Evolutionary conservation across 2,888 invertebrate species (phyloP), one percentile per base, ranked within the genome.

Genomic region (Thecocarcelia acutangulata): DNA sequence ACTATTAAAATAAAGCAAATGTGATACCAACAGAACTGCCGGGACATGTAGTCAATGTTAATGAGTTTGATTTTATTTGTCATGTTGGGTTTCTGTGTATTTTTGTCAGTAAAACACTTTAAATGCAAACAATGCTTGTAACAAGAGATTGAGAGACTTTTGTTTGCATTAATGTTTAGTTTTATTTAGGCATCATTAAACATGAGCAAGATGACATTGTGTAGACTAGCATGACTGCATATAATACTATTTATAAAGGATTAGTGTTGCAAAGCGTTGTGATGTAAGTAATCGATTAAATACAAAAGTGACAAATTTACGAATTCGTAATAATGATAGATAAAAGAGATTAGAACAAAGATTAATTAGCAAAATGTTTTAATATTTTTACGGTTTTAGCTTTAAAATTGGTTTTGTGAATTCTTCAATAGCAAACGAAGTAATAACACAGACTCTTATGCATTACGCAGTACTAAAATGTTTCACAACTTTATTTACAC

Each of bases 111-210:
- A 73, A 58, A 73, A 69, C 68, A 81, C 72, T 77, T 69, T 9
- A 56, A 56, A 50, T 37, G 37, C 37, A 37, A 64, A 64, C 56
- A 64, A 74, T 48, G 19, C 44, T 54, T 44, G 42, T 63, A 24
- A 46, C 37, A 48, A 46, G 15, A 52, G 52, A 64, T 8, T 33
- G 42, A 42, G 50, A 80, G 33, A 54, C 59, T 56, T 66, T 69
- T 77, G 61, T 68, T 76, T 63, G 40, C 64, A 74, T 69, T 82
- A 73, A 69, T 82, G 69, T 70, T 82, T 77, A 74, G 77, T 82
- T 77, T 74, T 77, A 69, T 74, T 77, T 64, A 69, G 77, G 58
- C 73, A 77, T 82, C 81, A 82, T 82, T 82, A 82, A 77, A 69
- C 73, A 63, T 64, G 58, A 77, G 46, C 24, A 54, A 69, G 44